These are phyloP conservation scores for Penaeus indicus DNA, from an alignment of 1,140 invertebrate species.

Conservation along the genomic window DNA sequence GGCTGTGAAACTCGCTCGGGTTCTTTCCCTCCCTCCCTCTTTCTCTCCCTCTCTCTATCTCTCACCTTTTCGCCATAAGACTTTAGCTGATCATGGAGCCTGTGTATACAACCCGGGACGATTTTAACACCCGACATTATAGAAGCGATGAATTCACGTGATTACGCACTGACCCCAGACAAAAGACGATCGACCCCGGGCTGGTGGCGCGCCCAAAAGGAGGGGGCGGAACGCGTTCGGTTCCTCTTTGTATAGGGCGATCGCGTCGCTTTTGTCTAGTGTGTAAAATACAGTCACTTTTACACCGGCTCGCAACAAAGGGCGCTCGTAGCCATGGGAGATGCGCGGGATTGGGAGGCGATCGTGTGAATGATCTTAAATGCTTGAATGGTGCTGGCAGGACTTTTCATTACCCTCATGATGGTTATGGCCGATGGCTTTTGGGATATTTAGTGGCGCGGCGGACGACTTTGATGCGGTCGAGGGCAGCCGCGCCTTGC, in stretches of 20 bases:
- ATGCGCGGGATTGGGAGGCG: slow-evolving; percentile 23
- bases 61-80: too few relatives aligned
- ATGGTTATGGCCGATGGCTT: slow-evolving; percentile 36
- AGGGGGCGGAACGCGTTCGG: background rate
- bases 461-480: background rate
- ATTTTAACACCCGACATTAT: slow-evolving; percentile 33
- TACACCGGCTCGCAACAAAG: slow-evolving; percentile 38
- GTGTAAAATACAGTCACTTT: slow-evolving; percentile 46
- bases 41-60: too few relatives aligned
- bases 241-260: slow-evolving; percentile 28
- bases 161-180: slow-evolving; percentile 49
- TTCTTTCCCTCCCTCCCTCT: too few relatives aligned
- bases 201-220: background rate
- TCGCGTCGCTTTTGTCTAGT: slow-evolving; percentile 45
- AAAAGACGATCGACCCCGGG: slow-evolving; percentile 41
- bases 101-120: slow-evolving; percentile 16
- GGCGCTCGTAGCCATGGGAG: slow-evolving; percentile 25
- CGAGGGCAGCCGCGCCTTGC: background rate
- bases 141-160: slow-evolving; percentile 44
- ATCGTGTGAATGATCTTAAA: slow-evolving; percentile 54
- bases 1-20: too few relatives aligned
- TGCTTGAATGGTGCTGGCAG: slow-evolving; percentile 23
- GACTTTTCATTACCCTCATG: slow-evolving; percentile 18
- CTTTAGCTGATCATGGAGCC: slow-evolving; percentile 10
- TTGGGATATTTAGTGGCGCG: background rate